Evolutionary conservation across 1,140 invertebrate species (phyloP), one percentile per base, ranked within the genome.

Genomic region (Vanessa tameamea): DNA sequence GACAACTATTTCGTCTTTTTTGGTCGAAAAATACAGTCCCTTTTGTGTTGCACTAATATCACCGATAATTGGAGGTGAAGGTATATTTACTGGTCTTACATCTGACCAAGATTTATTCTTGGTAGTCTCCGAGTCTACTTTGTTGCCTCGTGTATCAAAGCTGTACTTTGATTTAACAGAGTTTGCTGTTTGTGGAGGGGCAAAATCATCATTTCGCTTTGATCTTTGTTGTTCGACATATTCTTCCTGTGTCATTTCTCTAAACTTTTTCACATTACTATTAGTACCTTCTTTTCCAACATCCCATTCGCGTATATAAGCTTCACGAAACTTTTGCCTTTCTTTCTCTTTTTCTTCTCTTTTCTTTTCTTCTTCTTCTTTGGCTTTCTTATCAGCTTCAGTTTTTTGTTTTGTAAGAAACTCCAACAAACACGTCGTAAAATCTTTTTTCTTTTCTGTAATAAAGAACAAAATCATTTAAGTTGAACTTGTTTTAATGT

Each of bases 201-300:
- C 96, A 88, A 97, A 97, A 86, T 97, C 96, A 8, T 93, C 69
- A 12, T 90, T 89, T 72, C 96, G 94, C 81, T 96, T 94, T 73
- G 92, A 88, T 67, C 96, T 94, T 85, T 96, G 95, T 80, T 96
- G 95, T 70, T 96, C 93, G 13, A 96, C 94, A 95, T 96, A 97
- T 91, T 97, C 95, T 87, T 96, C 95, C 93, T 97, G 96, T 0
- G 95, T 95, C 94, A 97, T 95, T 73, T 94, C 91, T 77, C 93
- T 91, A 75, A 94, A 93, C 78, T 94, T 94, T 64, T 94, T 94
- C 15, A 91, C 78, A 78, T 89, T 86, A 3, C 82, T 78, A 8
- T 93, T 85, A 23, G 89, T 77, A 5, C 92, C 90, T 69, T 93
- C 89, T 82, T 96, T 96, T 3, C 95, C 95, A 15, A 94, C 83